A percentile compares a stretch with the other conserved stretches of the same genome.
Conservation (phyloP, 2,888 invertebrate genomes). For the Abscondita cerata region DNA sequence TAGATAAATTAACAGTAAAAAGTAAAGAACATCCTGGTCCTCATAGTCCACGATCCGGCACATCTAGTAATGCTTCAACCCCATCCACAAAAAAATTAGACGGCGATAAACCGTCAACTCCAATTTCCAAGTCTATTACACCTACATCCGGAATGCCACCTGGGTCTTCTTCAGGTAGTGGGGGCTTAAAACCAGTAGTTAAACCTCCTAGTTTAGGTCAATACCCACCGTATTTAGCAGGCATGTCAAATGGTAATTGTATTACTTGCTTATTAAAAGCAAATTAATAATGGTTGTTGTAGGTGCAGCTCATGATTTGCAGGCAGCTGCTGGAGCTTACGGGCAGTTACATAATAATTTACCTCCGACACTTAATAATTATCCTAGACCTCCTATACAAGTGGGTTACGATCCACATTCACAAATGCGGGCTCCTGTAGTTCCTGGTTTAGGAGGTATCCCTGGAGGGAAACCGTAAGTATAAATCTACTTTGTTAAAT, state of each 20-base stretch:
- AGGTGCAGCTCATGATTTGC: constrained; percentile 67
- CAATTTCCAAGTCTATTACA: constrained; percentile 89
- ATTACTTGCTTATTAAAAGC: background rate
- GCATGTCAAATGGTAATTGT: constrained; percentile 60
- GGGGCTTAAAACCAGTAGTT: constrained; percentile 63
- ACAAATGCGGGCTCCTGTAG: constrained; percentile 70
- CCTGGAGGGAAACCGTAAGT: constrained; percentile 90
- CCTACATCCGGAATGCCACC: constrained; percentile 69
- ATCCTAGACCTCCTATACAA: constrained; percentile 70
- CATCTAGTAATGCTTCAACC: constrained; percentile 90
- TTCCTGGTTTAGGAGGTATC: constrained; percentile 71
- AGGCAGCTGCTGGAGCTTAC: constrained; percentile 63
- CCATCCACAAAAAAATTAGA: constrained; percentile 87
- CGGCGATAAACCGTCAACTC: constrained; percentile 86
- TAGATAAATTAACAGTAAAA: constrained; percentile 76
- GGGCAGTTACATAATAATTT: constrained; percentile 69
- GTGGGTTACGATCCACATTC: constrained; percentile 73
- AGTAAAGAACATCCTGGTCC: constrained; percentile 75
- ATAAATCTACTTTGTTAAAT: background rate
- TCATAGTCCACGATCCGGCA: constrained; percentile 80
- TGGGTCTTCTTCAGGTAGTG: constrained; percentile 56
- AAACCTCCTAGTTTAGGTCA: constrained; percentile 63
- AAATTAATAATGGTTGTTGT: constrained; percentile 36
- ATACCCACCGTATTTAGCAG: constrained; percentile 68
- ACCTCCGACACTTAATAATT: constrained; percentile 70